Evolutionary conservation across 1,140 invertebrate genomes (phyloP).

Genomic region (Listronotus oregonensis): DNA sequence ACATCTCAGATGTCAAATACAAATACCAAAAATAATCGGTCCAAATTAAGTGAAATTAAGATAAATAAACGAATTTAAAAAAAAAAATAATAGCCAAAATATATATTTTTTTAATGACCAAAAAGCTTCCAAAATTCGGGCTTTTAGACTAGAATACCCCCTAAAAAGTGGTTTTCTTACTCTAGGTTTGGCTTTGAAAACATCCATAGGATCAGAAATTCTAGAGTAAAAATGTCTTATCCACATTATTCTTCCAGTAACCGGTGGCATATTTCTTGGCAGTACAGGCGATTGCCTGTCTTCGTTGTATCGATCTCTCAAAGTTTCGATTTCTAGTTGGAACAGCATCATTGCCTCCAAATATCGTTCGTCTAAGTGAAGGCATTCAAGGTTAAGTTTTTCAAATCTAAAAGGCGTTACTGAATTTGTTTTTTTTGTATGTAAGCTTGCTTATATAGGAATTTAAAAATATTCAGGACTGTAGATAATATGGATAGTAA

Average conservation of each 20-base stretch:
- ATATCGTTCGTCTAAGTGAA: conserved; percentile 74
- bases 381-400: conserved; percentile 66
- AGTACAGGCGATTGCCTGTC: conserved; percentile 68
- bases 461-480: too few species aligned
- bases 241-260: conserved; percentile 72
- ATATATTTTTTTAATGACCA: too few species aligned
- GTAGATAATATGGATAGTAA: too few species aligned
- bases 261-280: conserved; percentile 68
- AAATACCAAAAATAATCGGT: too few species aligned
- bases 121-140: too few species aligned
- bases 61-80: too few species aligned
- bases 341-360: conserved; percentile 68
- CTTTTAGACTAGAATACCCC: too few species aligned
- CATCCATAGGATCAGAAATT: conserved; percentile 68
- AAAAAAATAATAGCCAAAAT: too few species aligned
- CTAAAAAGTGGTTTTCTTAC: conserved; percentile 49
- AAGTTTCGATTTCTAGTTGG: conserved; percentile 67
- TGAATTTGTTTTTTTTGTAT: too few species aligned
- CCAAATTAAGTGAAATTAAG: too few species aligned
- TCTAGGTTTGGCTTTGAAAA: conserved; percentile 61
- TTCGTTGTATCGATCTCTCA: conserved; percentile 74
- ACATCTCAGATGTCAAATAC: too few species aligned
- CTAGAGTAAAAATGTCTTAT: conserved; percentile 70
- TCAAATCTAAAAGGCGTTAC: conserved; percentile 63
- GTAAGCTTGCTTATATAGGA: too few species aligned